Base-by-base conservation (phyloP, 2,113 vertebrate species). In the Silurus glanis region DNA sequence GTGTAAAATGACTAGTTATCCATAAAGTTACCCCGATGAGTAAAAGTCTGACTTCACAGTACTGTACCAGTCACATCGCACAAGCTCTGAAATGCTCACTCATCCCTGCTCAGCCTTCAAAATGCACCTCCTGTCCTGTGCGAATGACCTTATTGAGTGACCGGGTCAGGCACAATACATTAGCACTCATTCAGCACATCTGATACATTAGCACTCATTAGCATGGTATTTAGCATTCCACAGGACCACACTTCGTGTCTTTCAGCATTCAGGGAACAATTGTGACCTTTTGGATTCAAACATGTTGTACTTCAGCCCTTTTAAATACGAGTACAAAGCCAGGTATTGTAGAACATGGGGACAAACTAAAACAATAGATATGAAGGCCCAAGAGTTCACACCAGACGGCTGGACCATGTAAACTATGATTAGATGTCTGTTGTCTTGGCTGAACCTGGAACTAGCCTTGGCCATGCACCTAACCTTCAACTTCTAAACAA, bases 191-290 rank as follows among this genome's bases (percentile, higher is more conserved):
- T 56, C 75, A 79, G 75, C 75, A 79, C 75, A 79, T 79, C 75
- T 79, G 75, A 79, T 58, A 79, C 75, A 80, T 80, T 80, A 59
- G 76, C n/a, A 59, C 76, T 80, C 56, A 80, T 80, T 80, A 80
- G 78, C 16, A 80, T 37, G 53, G 28, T 59, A 59, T 59, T 80
- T 80, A 80, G 56, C 28, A 59, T 80, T 59, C 25, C 17, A 5
- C 0, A 21, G 78, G 56, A 23, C 59, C 59, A 45, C 56, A 59
- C 55, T 28, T 59, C 53, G 5, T 14, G 53, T 28, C 53, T 45
- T 80, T 59, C 5, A 80, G 55, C 17, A 53, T 80, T 80, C 25
- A 37, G 6, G 13, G 76, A 79, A 7, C n/a, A 28, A 1, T 6
- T 3, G 13, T 58, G 55, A 19, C 76, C 37, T 21, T 58, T 55